These are phyloP conservation scores for Mechanitis messenoides DNA, from an alignment of 2,888 invertebrate species.

Conservation along the genomic window DNA sequence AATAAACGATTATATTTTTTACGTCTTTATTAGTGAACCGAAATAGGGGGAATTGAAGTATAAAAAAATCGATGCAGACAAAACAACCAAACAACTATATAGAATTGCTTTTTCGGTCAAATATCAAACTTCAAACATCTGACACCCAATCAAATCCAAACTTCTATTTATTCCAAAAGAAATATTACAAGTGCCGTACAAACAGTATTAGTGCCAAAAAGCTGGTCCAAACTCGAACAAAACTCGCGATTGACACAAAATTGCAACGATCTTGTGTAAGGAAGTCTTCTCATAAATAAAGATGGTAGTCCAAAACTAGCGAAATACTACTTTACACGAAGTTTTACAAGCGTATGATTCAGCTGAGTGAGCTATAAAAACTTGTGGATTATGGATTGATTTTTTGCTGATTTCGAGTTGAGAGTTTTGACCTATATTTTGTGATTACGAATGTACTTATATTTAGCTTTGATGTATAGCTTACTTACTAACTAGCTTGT, in stretches of 20 bases:
- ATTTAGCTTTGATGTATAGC: not conserved
- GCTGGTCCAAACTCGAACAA: conserved; percentile 20
- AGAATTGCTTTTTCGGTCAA: not conserved
- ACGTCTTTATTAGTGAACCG: no score
- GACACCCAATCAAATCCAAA: conserved; percentile 11
- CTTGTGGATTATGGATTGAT: conserved; percentile 34
- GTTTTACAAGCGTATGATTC: conserved; percentile 53
- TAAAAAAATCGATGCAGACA: no score
- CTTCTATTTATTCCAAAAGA: conserved; percentile 11
- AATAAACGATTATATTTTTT: no score
- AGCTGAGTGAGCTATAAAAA: conserved; percentile 60
- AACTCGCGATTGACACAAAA: conserved; percentile 26
- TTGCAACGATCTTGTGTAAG: conserved; percentile 48
- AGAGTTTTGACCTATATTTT: conserved; percentile 15
- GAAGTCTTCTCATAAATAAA: conserved; percentile 61
- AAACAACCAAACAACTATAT: not conserved
- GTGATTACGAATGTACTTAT: not conserved
- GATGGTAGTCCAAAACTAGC: conserved; percentile 43
- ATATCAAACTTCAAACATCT: conserved; percentile 2
- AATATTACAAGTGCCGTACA: conserved; percentile 19
- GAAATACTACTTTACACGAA: conserved; percentile 42
- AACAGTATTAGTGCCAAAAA: conserved; percentile 28
- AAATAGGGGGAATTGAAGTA: no score
- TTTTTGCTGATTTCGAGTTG: conserved; percentile 16
- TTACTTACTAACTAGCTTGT: no score